These are phyloP conservation scores for Cercopithecus neglectus DNA, from an alignment of 2,797 vertebrate species.

Conservation along the genomic window DNA sequence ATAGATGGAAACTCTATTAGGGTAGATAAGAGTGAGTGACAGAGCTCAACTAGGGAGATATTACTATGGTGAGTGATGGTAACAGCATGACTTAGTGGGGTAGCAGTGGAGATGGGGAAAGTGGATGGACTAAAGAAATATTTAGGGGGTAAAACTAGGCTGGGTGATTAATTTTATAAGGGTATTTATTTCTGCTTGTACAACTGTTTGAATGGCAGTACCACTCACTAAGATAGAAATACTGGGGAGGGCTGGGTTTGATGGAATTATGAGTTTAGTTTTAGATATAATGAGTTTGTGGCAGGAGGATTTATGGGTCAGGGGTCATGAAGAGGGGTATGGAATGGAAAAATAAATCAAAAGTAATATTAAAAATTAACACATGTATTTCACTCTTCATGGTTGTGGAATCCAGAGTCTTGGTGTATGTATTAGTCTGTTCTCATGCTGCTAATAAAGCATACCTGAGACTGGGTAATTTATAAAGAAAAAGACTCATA, in stretches of 20 bases:
- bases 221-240: not conserved
- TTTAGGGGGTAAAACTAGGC: not conserved
- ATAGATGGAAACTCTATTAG: not conserved
- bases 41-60: not conserved
- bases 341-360: not conserved
- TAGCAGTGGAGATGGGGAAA: not conserved
- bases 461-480: no score
- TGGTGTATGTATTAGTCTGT: no score
- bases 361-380: not conserved
- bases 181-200: not conserved
- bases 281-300: slow-evolving; percentile 8
- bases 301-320: not conserved
- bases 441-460: no score
- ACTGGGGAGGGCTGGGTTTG: not conserved
- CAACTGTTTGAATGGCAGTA: not conserved
- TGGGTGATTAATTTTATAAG: not conserved
- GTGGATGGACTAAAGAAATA: not conserved
- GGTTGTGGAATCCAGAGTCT: not conserved
- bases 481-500: no score
- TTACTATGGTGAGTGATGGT: not conserved
- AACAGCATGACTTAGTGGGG: not conserved
- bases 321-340: not conserved
- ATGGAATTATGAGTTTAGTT: not conserved
- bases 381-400: not conserved
- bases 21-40: not conserved